Percentiles rank a stretch among this genome's conserved stretches.
Evolutionary conservation across 1,140 invertebrate species (phyloP).

Genomic region (Cardiocondyla obscurior): DNA sequence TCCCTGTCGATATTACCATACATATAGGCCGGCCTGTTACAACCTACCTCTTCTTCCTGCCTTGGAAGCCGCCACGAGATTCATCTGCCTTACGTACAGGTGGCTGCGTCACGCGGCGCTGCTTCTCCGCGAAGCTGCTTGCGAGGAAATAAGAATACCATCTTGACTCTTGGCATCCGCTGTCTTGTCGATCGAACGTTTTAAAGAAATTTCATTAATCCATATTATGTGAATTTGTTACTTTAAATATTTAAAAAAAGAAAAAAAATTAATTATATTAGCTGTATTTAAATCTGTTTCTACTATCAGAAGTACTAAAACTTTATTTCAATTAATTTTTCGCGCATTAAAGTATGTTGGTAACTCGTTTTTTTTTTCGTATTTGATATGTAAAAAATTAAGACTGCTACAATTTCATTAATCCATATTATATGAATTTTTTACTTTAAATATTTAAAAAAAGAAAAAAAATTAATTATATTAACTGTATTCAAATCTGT

Average conservation of each 20-base stretch:
- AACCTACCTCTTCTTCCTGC: slow-evolving; percentile 69
- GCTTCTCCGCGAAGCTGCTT: slow-evolving; percentile 43
- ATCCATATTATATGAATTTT: too few species aligned
- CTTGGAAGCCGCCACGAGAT: slow-evolving; percentile 69
- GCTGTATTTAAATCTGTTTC: background rate
- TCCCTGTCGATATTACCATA: slow-evolving; percentile 78
- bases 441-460: too few species aligned
- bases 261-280: background rate
- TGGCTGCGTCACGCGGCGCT: slow-evolving; percentile 60
- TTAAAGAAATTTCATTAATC: slow-evolving; percentile 1
- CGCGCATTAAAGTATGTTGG: background rate
- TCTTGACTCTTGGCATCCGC: slow-evolving; percentile 10
- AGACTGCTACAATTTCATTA: background rate
- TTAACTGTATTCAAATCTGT: background rate
- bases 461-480: background rate
- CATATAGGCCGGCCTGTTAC: slow-evolving; percentile 76
- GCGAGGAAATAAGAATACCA: slow-evolving; percentile 45
- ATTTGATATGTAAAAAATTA: background rate
- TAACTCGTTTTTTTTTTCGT: background rate
- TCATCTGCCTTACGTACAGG: slow-evolving; percentile 73
- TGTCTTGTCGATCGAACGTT: background rate
- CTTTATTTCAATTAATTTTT: background rate
- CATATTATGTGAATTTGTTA: background rate
- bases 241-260: too few species aligned
- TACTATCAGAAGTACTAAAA: background rate